phyloP scores from a whole-genome alignment of 92 coral and sea anemone genomes.

The Paramuricea clavata region DNA sequence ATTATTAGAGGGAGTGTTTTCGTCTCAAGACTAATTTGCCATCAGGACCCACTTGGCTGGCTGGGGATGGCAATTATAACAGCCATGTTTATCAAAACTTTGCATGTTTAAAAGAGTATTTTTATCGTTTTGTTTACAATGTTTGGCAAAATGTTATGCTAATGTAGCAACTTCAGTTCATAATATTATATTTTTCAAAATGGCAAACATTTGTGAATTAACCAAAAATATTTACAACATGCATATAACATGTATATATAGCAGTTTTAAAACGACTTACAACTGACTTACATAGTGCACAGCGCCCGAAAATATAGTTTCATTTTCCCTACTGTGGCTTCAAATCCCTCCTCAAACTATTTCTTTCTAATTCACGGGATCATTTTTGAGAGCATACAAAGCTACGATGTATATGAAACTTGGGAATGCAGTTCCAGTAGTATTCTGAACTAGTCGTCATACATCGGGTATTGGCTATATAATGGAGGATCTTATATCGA shows the following conservation, averaged over 20 bases:
- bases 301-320: too few species aligned
- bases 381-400: too few species aligned
- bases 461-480: too few species aligned
- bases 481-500: too few species aligned
- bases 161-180: constrained; percentile 6
- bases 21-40: not conserved
- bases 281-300: not conserved
- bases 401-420: too few species aligned
- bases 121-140: constrained; percentile 6
- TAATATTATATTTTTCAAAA: constrained; percentile 20
- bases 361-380: too few species aligned
- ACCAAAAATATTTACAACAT: not conserved
- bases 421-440: too few species aligned
- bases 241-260: too few species aligned
- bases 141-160: constrained; percentile 6
- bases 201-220: not conserved
- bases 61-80: not conserved
- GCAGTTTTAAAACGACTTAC: too few species aligned
- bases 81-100: not conserved
- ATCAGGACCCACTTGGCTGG: not conserved
- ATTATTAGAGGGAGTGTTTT: not conserved
- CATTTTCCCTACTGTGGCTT: too few species aligned
- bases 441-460: too few species aligned
- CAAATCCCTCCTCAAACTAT: too few species aligned
- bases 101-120: constrained; percentile 2